Conservation (phyloP, 2,113 vertebrate genomes). For the Actinemys pallida region DNA sequence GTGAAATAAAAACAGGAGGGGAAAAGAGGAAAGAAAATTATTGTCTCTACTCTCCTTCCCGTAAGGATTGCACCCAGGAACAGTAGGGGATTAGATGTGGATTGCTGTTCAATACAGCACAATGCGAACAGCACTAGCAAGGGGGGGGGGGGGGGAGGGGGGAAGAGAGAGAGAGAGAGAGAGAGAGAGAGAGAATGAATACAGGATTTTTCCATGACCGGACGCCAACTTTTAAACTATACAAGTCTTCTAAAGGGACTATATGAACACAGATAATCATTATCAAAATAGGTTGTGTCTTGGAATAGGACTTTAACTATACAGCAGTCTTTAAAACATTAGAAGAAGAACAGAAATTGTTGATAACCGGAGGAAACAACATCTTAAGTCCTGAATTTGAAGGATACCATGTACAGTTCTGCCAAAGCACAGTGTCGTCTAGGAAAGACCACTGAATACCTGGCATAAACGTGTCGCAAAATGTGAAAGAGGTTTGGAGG, state of each 20-base stretch:
- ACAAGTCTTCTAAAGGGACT: neutral
- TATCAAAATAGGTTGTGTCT: neutral
- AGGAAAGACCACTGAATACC: neutral
- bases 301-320: neutral
- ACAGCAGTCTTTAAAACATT: rapidly evolving
- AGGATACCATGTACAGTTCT: rapidly evolving
- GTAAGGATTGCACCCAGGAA: rapidly evolving
- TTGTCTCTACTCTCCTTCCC: neutral
- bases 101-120: neutral
- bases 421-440: no score
- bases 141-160: rapidly evolving
- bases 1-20: neutral
- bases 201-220: neutral
- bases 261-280: rapidly evolving
- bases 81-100: neutral
- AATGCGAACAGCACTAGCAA: neutral
- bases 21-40: rapidly evolving
- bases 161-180: neutral
- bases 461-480: no score
- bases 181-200: neutral
- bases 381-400: rapidly evolving
- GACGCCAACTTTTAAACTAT: neutral
- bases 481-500: neutral
- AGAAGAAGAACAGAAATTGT: neutral
- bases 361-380: rapidly evolving